Percentiles rank a stretch among this genome's conserved stretches.
Evolutionary conservation across 2,113 vertebrate species (phyloP).

Genomic region (Anseranas semipalmata): DNA sequence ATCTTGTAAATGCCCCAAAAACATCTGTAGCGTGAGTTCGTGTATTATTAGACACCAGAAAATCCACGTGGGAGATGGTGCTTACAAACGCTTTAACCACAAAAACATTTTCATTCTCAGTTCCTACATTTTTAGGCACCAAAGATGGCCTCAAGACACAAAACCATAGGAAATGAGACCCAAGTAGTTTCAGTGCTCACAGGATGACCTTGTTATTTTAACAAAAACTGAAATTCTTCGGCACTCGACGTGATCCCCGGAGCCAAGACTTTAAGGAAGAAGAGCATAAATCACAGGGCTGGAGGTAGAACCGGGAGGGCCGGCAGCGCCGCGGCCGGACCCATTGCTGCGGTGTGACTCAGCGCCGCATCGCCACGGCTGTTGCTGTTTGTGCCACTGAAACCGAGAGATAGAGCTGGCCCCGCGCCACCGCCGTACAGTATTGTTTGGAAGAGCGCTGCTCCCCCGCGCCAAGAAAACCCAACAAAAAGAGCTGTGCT

Average conservation of each 20-base stretch:
- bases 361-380: background rate
- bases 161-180: background rate
- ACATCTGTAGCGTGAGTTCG: conserved; percentile 45
- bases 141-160: background rate
- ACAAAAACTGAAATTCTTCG: background rate
- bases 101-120: conserved; percentile 44
- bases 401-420: background rate
- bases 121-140: conserved; percentile 5
- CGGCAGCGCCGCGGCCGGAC: accelerated
- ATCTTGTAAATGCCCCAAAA: conserved; percentile 8
- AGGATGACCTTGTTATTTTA: background rate
- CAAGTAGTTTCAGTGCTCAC: background rate
- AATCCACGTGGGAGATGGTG: conserved; percentile 33
- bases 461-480: background rate
- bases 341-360: background rate
- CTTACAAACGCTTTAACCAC: conserved; percentile 35
- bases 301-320: background rate
- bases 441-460: background rate
- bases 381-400: conserved; percentile 1
- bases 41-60: conserved; percentile 43
- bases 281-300: background rate
- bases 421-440: background rate
- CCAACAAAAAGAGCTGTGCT: background rate
- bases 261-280: conserved; percentile 25
- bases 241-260: background rate